phyloP scores from a whole-genome alignment of 64 coral and sea anemone species.

The Platygyra sinensis region DNA sequence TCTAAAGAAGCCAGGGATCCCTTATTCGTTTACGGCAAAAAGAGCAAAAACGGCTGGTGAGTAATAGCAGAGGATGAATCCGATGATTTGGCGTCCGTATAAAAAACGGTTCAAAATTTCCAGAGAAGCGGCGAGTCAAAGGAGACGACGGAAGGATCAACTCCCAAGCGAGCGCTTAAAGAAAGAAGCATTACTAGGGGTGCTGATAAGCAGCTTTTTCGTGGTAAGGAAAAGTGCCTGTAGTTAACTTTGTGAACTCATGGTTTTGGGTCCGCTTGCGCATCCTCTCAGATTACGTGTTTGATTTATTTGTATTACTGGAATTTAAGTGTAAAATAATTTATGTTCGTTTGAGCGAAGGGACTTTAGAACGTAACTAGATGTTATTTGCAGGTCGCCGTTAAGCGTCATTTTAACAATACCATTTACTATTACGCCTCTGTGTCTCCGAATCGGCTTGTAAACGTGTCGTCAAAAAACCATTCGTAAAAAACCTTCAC shows the following conservation, averaged over 20 bases:
- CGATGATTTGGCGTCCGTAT: neutral
- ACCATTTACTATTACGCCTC: too few species aligned
- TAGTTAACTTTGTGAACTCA: neutral
- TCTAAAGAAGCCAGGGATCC: too few species aligned
- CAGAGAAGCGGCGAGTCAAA: neutral
- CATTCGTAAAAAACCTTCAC: too few species aligned
- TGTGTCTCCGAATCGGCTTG: too few species aligned
- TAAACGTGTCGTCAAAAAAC: too few species aligned
- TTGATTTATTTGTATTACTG: neutral
- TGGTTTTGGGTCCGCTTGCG: constrained; percentile 1
- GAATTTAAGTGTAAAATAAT: neutral
- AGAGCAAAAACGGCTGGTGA: neutral
- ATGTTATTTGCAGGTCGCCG: too few species aligned
- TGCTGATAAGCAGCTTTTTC: neutral
- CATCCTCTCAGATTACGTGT: constrained; percentile 10
- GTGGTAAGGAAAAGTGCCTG: neutral
- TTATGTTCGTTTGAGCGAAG: neutral
- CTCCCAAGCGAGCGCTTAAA: neutral
- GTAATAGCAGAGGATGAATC: neutral
- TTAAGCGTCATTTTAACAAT: too few species aligned
- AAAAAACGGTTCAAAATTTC: neutral
- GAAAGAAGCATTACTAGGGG: neutral
- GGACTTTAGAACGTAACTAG: too few species aligned
- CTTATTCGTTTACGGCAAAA: too few species aligned
- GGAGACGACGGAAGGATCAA: neutral